Conservation (phyloP, 2,113 vertebrate genomes). For the Menura novaehollandiae region DNA sequence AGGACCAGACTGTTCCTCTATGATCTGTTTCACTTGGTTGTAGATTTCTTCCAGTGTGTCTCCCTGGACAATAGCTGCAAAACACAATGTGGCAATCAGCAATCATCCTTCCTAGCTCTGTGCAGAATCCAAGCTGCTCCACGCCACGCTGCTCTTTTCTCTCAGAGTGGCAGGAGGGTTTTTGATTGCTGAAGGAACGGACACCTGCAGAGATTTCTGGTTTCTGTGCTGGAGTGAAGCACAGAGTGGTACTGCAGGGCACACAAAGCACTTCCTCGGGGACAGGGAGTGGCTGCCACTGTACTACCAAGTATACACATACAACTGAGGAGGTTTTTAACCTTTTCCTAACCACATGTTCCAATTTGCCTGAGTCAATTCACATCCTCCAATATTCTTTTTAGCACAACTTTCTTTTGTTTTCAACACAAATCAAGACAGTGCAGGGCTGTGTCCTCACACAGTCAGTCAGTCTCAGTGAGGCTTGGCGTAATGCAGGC, state of each 20-base stretch:
- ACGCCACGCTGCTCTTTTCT: not conserved
- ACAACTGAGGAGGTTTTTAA: not conserved
- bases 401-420: not conserved
- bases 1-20: slow-evolving; percentile 95
- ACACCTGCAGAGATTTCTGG: not conserved
- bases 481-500: not conserved
- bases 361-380: not conserved
- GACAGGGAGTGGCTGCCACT: not conserved
- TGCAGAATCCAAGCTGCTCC: not conserved
- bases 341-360: not conserved
- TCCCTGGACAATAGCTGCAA: slow-evolving; percentile 92
- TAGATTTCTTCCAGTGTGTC: slow-evolving; percentile 98
- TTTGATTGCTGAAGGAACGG: not conserved
- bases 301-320: not conserved
- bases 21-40: slow-evolving; percentile 95
- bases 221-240: not conserved
- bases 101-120: not conserved
- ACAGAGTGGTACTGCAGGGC: not conserved
- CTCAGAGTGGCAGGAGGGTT: not conserved
- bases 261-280: not conserved
- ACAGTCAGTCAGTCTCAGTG: not conserved
- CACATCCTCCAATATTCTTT: not conserved
- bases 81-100: slow-evolving; percentile 47
- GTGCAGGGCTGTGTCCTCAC: not conserved
- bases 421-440: not conserved